Base-by-base conservation (phyloP, 2,113 vertebrate genomes). In the Micromys minutus region DNA sequence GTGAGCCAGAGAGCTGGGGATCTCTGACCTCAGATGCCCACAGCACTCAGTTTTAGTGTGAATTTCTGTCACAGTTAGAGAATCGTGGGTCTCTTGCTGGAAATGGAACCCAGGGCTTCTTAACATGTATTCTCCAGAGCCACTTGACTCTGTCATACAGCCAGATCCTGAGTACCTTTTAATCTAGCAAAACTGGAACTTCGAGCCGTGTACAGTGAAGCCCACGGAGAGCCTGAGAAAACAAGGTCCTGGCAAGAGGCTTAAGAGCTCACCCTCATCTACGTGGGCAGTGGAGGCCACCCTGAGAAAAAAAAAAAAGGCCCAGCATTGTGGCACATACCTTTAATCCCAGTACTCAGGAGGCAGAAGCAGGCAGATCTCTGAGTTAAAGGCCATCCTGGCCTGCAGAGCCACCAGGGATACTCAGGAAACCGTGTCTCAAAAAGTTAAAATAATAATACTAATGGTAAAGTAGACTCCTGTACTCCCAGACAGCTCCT, bases 291-390 rank as follows among this genome's bases (percentile, higher is more conserved):
- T 57, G 26, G 59, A 34, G 26, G 16, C 29, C 24, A 45, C 8
- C 16, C 59, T 63, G 39, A 26, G 59, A 59, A 59, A 59, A 26
- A 77, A 9, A 74, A 45, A 75, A n/a, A 72, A 72, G 22, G 24
- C 10, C 11, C 42, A 26, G 22, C 8, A 19, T 22, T 3, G 2
- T 15, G 21, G 36, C 5, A 1, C 17, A 57, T 0, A 4, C 77
- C 50, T n/a, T 55, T 55, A 80, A 80, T 55, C 50, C 50, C 50
- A 55, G 50, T 8, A 52, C 50, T 52, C 7, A 1, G 76, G 36
- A 59, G 36, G 79, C 6, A 81, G 22, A 26, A 6, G 36, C 52
- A 59, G 79, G 36, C 4, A 10, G 36, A 81, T 57, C 1, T 81
- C 52, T 59, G 79, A 55, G 77, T 80, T 36, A 24, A 15, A 80